These are phyloP conservation scores for Corythornis leucogaster DNA, from an alignment of 2,797 vertebrate species.

Conservation along the genomic window DNA sequence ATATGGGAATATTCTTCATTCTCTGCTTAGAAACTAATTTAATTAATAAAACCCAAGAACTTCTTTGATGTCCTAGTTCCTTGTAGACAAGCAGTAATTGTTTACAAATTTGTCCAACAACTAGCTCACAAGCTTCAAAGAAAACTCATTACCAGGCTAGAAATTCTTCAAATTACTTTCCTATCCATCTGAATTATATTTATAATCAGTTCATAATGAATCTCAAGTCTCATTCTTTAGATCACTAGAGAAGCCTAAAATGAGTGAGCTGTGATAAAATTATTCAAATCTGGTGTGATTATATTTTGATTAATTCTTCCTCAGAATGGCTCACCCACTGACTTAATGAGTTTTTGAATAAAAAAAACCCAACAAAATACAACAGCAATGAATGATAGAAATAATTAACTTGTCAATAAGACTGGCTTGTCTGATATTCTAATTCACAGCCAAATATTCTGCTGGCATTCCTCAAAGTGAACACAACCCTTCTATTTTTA, in stretches of 20 bases:
- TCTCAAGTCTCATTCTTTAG: conserved; percentile 70
- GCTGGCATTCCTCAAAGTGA: conserved; percentile 42
- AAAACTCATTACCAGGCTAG: conserved; percentile 73
- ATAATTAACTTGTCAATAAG: conserved; percentile 54
- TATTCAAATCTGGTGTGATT: conserved; percentile 65
- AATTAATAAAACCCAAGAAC: conserved; percentile 67
- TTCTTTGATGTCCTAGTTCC: conserved; percentile 59
- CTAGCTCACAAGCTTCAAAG: conserved; percentile 80
- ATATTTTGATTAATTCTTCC: conserved; percentile 68
- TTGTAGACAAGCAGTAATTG: conserved; percentile 81
- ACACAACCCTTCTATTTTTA: not conserved
- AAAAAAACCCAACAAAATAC: not conserved
- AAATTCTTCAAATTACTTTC: conserved; percentile 81
- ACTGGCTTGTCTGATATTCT: not conserved
- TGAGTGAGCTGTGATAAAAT: conserved; percentile 70
- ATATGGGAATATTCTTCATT: not conserved
- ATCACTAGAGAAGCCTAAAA: conserved; percentile 57
- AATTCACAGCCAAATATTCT: conserved; percentile 10
- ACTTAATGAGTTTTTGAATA: conserved; percentile 57
- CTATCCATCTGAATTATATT: conserved; percentile 73
- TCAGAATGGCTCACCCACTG: conserved; percentile 45
- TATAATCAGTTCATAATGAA: conserved; percentile 76
- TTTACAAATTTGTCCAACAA: conserved; percentile 82
- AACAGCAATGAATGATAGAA: conserved; percentile 33
- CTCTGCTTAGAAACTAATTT: conserved; percentile 43